A percentile compares a stretch with the other conserved stretches of the same genome.
These are phyloP conservation scores for Leuciscus waleckii DNA, from an alignment of 2,797 vertebrate genomes.

Conservation along the genomic window DNA sequence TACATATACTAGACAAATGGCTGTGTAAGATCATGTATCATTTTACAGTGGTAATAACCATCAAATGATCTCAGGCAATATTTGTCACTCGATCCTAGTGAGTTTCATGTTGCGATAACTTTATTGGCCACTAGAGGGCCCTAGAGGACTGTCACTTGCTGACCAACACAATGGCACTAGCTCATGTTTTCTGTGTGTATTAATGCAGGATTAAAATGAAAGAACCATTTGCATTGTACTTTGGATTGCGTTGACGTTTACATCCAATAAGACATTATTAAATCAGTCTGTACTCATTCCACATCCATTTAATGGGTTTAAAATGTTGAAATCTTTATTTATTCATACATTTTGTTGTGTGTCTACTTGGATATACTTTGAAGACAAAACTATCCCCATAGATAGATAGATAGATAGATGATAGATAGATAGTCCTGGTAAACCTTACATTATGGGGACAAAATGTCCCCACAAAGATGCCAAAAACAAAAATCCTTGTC, in stretches of 20 bases:
- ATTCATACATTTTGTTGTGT: background rate
- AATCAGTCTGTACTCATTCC: background rate
- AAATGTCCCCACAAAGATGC: too few relatives aligned
- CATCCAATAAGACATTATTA: constrained; percentile 5
- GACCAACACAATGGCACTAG: background rate
- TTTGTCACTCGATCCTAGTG: constrained; percentile 17
- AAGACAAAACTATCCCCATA: background rate
- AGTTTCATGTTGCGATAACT: background rate
- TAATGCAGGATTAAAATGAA: constrained; percentile 12
- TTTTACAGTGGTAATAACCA: constrained; percentile 10
- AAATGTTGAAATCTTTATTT: background rate
- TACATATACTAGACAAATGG: constrained; percentile 45
- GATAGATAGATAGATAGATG: background rate
- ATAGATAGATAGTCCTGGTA: background rate
- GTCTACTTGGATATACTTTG: background rate
- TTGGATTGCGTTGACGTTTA: background rate
- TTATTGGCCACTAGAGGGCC: constrained; percentile 43
- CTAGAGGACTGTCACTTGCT: background rate
- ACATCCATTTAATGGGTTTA: constrained; percentile 1
- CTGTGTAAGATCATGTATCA: constrained; percentile 2
- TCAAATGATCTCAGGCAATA: constrained; percentile 2
- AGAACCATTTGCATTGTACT: background rate
- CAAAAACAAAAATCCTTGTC: too few relatives aligned
- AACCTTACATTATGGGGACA: too few relatives aligned
- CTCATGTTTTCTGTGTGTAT: constrained; percentile 3